Percentiles rank a stretch among this genome's conserved stretches.
These are phyloP conservation scores for Hemitrygon akajei DNA, from an alignment of 2,797 vertebrate genomes.

Conservation along the genomic window DNA sequence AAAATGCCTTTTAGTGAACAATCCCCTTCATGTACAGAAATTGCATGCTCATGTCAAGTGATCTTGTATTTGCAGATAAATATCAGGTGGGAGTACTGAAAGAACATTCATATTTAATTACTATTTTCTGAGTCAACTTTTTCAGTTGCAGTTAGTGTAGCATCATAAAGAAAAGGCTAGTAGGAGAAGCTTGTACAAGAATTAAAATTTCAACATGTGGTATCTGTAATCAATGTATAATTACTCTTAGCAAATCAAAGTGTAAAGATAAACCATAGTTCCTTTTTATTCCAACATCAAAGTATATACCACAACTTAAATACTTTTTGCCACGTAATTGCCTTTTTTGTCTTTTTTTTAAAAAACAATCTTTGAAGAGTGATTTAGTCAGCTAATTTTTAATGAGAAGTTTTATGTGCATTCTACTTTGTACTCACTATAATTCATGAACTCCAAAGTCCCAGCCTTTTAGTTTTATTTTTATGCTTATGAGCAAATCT, in stretches of 20 bases:
- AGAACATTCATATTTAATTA: background rate
- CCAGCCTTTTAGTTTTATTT: background rate
- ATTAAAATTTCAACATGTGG: background rate
- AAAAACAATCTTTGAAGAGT: background rate
- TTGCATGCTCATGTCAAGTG: background rate
- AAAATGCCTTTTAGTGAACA: background rate
- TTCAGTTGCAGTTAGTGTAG: background rate
- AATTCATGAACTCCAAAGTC: background rate
- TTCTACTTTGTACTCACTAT: background rate
- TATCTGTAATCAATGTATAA: background rate
- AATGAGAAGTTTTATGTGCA: conserved; percentile 9
- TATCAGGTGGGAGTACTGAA: background rate
- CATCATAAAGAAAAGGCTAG: background rate
- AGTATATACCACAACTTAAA: background rate
- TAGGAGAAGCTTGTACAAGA: background rate
- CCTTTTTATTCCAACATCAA: background rate
- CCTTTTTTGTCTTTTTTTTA: background rate
- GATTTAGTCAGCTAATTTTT: background rate
- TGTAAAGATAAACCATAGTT: background rate
- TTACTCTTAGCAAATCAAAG: background rate
- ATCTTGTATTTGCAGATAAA: background rate
- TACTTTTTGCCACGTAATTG: background rate
- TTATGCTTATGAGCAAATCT: background rate
- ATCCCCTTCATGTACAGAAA: background rate
- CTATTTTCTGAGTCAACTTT: background rate